These are phyloP conservation scores for Sula dactylatra DNA, from an alignment of 2,113 vertebrate genomes.

Conservation along the genomic window DNA sequence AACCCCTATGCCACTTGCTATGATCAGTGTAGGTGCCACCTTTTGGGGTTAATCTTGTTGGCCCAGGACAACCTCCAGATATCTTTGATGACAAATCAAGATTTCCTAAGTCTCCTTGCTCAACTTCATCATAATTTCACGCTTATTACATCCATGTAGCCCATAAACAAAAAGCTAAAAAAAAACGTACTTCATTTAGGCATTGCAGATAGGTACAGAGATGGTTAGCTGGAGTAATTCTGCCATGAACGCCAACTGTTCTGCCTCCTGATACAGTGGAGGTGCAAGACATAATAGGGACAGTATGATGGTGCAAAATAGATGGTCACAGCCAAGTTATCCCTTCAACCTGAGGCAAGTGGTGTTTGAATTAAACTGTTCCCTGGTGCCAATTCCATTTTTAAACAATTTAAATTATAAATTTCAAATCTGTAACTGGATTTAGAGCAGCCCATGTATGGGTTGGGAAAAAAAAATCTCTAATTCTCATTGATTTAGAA, in stretches of 20 bases:
- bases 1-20: background rate
- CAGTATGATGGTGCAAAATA: background rate
- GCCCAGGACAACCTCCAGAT: background rate
- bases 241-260: background rate
- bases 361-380: background rate
- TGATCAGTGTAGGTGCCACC: background rate
- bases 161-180: background rate
- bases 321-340: background rate
- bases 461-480: background rate
- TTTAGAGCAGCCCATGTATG: background rate
- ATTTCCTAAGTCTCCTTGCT: background rate
- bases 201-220: background rate
- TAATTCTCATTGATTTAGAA: background rate
- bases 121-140: background rate
- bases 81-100: background rate
- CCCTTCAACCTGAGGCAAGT: background rate
- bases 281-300: background rate
- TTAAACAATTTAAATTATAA: background rate
- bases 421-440: background rate
- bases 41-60: background rate
- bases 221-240: background rate
- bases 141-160: background rate
- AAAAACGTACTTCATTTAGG: background rate
- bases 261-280: background rate
- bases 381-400: background rate